Conservation (phyloP, 2,113 vertebrate species). For the Anhinga anhinga region DNA sequence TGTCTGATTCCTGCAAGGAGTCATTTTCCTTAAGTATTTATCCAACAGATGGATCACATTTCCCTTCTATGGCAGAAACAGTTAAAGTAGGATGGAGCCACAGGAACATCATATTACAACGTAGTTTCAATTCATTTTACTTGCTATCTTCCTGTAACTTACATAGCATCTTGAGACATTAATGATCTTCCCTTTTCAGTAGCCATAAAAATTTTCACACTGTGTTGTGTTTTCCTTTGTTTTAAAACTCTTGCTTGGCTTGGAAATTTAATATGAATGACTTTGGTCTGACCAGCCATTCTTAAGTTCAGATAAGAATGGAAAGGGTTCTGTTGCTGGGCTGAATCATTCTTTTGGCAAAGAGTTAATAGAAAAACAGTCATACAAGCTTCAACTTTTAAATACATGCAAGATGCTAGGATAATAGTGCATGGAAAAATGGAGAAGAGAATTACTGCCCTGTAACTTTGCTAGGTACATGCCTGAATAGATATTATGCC, state of each 20-base stretch:
- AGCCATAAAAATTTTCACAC: neutral
- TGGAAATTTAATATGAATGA: neutral
- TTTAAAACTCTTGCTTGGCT: neutral
- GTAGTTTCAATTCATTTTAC: neutral
- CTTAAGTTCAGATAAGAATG: neutral
- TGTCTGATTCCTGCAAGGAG: conserved; percentile 45
- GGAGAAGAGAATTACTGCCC: neutral
- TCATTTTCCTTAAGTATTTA: conserved; percentile 40
- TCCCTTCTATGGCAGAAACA: conserved; percentile 26
- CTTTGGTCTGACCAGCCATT: neutral
- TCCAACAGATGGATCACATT: conserved; percentile 58
- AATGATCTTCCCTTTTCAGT: neutral
- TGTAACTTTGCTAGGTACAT: neutral
- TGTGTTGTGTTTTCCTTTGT: neutral
- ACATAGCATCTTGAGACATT: neutral
- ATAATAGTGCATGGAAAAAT: neutral
- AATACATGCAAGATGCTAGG: neutral
- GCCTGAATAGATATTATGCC: neutral
- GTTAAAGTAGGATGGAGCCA: conserved; percentile 33
- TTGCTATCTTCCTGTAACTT: neutral
- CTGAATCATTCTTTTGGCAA: neutral
- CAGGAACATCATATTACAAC: neutral
- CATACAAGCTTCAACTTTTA: neutral
- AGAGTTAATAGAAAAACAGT: neutral
- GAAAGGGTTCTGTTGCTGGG: neutral